Evolutionary conservation across 1,140 invertebrate species (phyloP).

Genomic region (Idris sp.): DNA sequence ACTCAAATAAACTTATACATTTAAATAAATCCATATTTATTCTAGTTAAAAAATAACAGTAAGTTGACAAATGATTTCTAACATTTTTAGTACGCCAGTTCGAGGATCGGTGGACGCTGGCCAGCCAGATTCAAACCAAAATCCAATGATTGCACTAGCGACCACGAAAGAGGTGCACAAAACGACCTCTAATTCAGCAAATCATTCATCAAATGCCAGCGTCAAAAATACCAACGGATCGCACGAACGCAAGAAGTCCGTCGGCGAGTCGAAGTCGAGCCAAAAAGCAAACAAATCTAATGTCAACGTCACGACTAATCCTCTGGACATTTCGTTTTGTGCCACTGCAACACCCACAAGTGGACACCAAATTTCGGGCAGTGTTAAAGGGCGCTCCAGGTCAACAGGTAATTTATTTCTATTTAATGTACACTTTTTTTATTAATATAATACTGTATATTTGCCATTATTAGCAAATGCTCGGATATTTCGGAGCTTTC

Average conservation of each 20-base stretch:
- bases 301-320: conserved; percentile 83
- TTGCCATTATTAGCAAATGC: too few species aligned
- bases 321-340: conserved; percentile 78
- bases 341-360: conserved; percentile 59
- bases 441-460: too few species aligned
- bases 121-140: conserved; percentile 70
- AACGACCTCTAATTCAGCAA: conserved; percentile 26
- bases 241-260: conserved; percentile 50
- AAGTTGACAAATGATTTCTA: too few species aligned
- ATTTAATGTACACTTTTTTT: neutral
- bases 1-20: too few species aligned
- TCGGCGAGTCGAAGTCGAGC: conserved; percentile 52
- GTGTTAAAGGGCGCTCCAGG: conserved; percentile 66
- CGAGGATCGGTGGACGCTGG: conserved; percentile 76
- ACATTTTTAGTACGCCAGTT: conserved; percentile 71
- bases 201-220: conserved; percentile 35
- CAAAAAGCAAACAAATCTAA: conserved; percentile 73
- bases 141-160: conserved; percentile 67
- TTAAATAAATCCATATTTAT: too few species aligned
- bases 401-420: conserved; percentile 65
- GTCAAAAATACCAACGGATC: conserved; percentile 37
- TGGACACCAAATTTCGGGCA: conserved; percentile 55
- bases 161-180: conserved; percentile 66
- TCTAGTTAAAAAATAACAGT: too few species aligned
- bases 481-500: conserved; percentile 4